Base-by-base conservation (phyloP, 2,113 vertebrate genomes). In the Lanius collurio region DNA sequence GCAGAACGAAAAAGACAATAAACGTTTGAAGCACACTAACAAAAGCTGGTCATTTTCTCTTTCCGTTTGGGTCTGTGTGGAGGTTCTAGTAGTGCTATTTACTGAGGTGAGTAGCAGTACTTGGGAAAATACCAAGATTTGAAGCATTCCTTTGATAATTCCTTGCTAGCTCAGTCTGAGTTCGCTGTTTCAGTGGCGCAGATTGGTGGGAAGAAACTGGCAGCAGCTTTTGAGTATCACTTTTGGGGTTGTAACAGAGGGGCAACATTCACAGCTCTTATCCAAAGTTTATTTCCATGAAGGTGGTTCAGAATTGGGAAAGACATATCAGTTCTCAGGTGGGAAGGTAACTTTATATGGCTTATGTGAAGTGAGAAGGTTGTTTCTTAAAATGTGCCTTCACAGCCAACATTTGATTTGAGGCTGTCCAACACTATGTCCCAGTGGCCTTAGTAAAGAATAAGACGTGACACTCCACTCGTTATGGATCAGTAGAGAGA, bases 171-270 rank as follows among this genome's bases (percentile, higher is more conserved):
- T 83, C 1, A 0, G 14, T 17, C 68, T 65, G 55, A 22, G 12
- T 47, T 19, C 0, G 0, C 37, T 24, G 28, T 15, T 60, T 62
- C 46, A 28, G 52, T 6, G 4, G 1, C 73, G 14, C 20, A 23
- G 33, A 60, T 73, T 56, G 24, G 23, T 68, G 75, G 56, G 33
- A 83, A 67, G 26, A 89, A 22, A 30, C 55, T 70, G 55, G 19
- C 28, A 69, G 46, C 31, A 62, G 22, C 44, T 83, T 77, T 62
- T 57, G 18, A 68, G 9, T 31, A 7, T 62, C 42, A 27, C n/a
- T 41, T 70, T 52, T 65, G 35, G 15, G 46, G 44, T 33, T 81
- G 49, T 49, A 74, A 62, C 15, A 37, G 46, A 37, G 19, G 9
- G 31, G 22, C 31, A 49, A 14, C 46, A 13, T 44, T 77, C 39